phyloP scores from a whole-genome alignment of 2,888 invertebrate species.

The Rapana venosa region DNA sequence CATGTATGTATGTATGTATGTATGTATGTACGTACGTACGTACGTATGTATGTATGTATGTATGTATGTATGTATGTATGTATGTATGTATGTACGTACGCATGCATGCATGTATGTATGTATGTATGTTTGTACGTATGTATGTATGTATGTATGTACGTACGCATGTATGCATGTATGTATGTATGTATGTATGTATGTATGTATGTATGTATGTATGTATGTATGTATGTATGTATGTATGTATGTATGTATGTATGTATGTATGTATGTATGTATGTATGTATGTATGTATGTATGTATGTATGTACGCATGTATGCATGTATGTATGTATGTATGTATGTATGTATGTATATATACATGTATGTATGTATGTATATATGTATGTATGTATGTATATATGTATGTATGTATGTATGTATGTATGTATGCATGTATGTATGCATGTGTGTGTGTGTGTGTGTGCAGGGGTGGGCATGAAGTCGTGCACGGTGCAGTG shows the following conservation, averaged over 20 bases:
- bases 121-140: neutral
- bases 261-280: neutral
- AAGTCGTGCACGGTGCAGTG: no score
- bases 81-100: neutral
- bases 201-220: neutral
- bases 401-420: neutral
- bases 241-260: neutral
- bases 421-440: neutral
- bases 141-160: no score
- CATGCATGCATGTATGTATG: neutral
- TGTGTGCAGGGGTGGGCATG: neutral
- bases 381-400: neutral
- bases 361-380: neutral
- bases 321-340: neutral
- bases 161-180: neutral
- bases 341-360: neutral
- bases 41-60: neutral
- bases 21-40: neutral
- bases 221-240: constrained; percentile 1
- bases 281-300: neutral
- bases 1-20: neutral
- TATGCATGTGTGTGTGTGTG: neutral
- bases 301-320: neutral
- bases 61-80: neutral
- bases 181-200: neutral